phyloP scores from a whole-genome alignment of 64 coral and sea anemone genomes.

The Porites lutea region DNA sequence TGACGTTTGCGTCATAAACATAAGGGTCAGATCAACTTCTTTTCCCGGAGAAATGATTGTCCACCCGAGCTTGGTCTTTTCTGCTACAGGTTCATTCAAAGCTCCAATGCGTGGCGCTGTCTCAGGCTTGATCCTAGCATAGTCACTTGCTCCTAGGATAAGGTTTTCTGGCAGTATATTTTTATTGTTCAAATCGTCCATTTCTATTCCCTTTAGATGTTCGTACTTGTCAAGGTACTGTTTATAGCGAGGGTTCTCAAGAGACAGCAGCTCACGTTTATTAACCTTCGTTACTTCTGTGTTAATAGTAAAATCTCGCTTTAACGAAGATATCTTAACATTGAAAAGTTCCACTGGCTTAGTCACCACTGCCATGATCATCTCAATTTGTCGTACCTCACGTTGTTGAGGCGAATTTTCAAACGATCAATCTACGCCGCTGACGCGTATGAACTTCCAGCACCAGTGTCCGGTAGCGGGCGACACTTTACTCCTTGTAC shows the following conservation, averaged over 20 bases:
- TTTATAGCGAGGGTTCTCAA: background rate
- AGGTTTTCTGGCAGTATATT: conserved; percentile 5
- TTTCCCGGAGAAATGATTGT: conserved; percentile 22
- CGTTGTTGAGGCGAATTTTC: background rate
- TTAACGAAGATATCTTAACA: background rate
- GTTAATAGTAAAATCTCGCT: background rate
- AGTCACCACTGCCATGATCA: background rate
- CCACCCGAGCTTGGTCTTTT: conserved; percentile 41
- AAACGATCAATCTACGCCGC: background rate
- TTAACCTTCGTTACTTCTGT: background rate
- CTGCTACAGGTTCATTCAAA: conserved; percentile 36
- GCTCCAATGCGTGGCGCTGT: background rate
- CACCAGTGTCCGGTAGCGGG: conserved; percentile 8
- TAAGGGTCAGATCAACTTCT: background rate
- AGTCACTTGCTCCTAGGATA: conserved; percentile 31
- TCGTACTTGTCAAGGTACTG: background rate
- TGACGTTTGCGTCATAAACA: background rate
- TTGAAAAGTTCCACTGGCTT: background rate
- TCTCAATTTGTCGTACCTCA: background rate
- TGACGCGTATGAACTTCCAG: conserved; percentile 1
- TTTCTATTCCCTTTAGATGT: conserved; percentile 40
- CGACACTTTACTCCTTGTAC: conserved; percentile 22
- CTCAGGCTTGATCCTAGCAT: conserved; percentile 45
- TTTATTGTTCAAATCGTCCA: conserved; percentile 8
- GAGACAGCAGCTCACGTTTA: background rate